Evolutionary conservation across 2,113 vertebrate species (phyloP).

Genomic region (Nanorana parkeri): DNA sequence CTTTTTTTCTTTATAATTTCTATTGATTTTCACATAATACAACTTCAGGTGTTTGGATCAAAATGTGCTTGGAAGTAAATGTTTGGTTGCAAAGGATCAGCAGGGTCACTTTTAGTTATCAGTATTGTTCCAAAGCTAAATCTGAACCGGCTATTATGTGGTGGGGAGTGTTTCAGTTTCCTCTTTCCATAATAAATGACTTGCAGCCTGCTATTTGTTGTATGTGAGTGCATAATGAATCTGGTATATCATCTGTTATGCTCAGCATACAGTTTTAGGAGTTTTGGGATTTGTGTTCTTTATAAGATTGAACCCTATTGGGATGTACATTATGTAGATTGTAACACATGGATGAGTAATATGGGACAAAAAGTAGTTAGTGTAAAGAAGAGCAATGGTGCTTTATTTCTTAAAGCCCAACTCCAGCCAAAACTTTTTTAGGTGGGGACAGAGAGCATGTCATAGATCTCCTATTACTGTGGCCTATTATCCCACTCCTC

Average conservation of each 20-base stretch:
- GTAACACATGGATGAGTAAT: too few species aligned
- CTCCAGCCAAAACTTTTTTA: too few species aligned
- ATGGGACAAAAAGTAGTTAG: too few species aligned
- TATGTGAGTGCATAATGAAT: background rate
- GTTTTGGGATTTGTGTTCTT: too few species aligned
- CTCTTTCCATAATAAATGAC: background rate
- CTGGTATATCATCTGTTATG: background rate
- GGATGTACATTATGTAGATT: background rate
- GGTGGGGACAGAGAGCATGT: too few species aligned
- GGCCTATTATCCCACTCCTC: too few species aligned
- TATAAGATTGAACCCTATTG: background rate
- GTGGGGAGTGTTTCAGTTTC: slow-evolving; percentile 13
- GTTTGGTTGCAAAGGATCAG: background rate
- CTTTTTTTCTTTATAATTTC: background rate
- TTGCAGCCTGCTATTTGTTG: slow-evolving; percentile 13
- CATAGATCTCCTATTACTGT: too few species aligned
- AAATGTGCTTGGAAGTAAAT: background rate
- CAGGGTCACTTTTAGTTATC: background rate
- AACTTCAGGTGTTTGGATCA: background rate
- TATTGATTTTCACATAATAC: background rate
- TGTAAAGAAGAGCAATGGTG: too few species aligned
- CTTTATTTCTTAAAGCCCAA: too few species aligned
- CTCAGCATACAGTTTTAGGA: slow-evolving; percentile 1
- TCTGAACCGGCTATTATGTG: background rate
- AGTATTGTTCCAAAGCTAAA: too few species aligned